Conservation (phyloP, 2,113 vertebrate species). For the Zapus hudsonius region DNA sequence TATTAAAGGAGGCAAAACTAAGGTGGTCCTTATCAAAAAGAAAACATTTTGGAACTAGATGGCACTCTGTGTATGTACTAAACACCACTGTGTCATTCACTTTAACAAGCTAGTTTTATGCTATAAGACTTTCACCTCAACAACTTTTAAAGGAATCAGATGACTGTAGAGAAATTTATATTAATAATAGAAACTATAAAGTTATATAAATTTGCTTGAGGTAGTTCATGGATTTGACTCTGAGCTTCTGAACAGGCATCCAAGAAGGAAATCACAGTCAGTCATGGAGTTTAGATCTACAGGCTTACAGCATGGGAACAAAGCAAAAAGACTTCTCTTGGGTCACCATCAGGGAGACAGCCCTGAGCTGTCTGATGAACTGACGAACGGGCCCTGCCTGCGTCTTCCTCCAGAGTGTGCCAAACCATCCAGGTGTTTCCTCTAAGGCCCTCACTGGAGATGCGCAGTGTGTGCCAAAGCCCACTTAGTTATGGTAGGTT, state of each 20-base stretch:
- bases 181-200: background rate
- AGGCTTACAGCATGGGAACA: background rate
- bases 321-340: background rate
- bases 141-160: background rate
- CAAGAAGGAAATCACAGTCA: background rate
- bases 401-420: background rate
- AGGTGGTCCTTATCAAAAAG: background rate
- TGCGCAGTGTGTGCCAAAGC: background rate
- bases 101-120: conserved; percentile 9
- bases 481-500: background rate
- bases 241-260: conserved; percentile 31
- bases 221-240: background rate
- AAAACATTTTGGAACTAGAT: background rate
- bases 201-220: background rate
- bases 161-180: background rate
- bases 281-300: background rate
- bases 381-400: background rate
- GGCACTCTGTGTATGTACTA: background rate
- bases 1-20: background rate
- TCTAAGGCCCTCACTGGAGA: background rate
- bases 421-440: background rate
- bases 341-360: background rate
- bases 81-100: background rate
- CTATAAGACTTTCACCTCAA: background rate
- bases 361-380: no score